Percentiles rank a stretch among this genome's conserved stretches.
phyloP scores from a whole-genome alignment of 2,888 invertebrate genomes.

The Vesta saturnalis region DNA sequence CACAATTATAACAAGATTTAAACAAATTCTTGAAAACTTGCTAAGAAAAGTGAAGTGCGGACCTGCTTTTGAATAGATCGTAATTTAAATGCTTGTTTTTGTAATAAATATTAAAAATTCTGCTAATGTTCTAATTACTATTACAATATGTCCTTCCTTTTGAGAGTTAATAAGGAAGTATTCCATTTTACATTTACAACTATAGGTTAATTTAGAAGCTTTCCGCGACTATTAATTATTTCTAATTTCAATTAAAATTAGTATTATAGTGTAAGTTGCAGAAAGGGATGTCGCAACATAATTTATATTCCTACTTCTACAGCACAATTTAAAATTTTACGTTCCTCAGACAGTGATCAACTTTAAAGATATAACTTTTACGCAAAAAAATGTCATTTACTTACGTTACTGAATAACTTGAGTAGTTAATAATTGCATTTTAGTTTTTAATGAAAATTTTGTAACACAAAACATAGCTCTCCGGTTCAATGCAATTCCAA shows the following conservation, averaged over 20 bases:
- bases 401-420: no score
- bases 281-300: no score
- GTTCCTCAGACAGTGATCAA: no score
- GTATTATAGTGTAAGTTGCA: no score
- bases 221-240: slow-evolving; percentile 1
- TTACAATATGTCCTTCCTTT: slow-evolving; percentile 9
- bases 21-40: not conserved
- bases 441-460: no score
- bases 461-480: no score
- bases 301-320: no score
- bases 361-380: no score
- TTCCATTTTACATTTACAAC: not conserved
- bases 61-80: not conserved
- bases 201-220: not conserved
- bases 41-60: not conserved
- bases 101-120: not conserved
- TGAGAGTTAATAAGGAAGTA: slow-evolving; percentile 5
- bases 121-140: slow-evolving; percentile 4
- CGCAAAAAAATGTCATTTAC: no score
- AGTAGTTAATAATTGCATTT: no score
- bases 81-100: not conserved
- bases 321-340: no score
- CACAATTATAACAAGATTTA: slow-evolving; percentile 8
- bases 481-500: no score
- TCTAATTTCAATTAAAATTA: not conserved